Conservation (phyloP, 2,888 invertebrate species). For the Catonia carolina region DNA sequence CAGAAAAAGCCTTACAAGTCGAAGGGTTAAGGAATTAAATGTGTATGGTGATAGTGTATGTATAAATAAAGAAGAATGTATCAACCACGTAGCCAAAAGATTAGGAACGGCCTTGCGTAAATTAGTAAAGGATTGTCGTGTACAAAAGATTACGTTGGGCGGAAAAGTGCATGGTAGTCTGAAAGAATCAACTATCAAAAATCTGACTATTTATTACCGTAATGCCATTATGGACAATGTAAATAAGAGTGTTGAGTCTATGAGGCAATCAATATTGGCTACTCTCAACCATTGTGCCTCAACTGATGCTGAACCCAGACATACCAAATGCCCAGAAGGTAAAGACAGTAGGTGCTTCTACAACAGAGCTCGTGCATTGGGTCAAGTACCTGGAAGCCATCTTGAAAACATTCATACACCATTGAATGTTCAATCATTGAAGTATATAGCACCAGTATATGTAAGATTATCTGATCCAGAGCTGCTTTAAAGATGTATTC, state of each 20-base stretch:
- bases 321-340: constrained; percentile 6
- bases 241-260: background rate
- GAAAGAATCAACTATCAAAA: background rate
- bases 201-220: background rate
- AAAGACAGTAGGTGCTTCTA: constrained; percentile 11
- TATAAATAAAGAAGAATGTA: background rate
- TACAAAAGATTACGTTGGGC: background rate
- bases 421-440: background rate
- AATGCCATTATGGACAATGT: background rate
- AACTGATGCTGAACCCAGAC: background rate
- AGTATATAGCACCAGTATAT: constrained; percentile 8
- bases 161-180: constrained; percentile 4
- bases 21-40: no score
- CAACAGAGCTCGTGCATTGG: background rate
- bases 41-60: background rate
- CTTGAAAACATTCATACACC: background rate
- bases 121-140: background rate
- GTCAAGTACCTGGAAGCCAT: background rate
- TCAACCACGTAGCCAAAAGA: constrained; percentile 9
- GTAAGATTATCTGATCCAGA: background rate
- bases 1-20: no score
- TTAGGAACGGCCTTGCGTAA: constrained; percentile 3
- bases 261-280: background rate
- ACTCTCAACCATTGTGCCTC: constrained; percentile 7
- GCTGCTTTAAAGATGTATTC: background rate